Evolutionary conservation across 1,140 invertebrate genomes (phyloP), one percentile per base, ranked within the genome.

Genomic region (Dendrolimus kikuchii): DNA sequence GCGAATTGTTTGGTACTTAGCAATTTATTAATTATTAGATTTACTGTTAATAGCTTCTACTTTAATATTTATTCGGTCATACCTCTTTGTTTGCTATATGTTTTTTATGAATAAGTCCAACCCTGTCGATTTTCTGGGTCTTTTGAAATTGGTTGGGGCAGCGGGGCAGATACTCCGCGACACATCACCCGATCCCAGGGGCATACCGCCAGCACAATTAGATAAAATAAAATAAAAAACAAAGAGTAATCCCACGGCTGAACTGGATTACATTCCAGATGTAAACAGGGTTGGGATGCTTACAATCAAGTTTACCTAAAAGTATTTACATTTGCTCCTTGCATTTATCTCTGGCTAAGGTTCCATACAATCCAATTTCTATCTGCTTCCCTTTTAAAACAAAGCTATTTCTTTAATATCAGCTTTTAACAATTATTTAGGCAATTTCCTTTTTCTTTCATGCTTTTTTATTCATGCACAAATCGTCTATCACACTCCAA

Each of bases 81-180:
- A 42, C 41, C 23, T 23, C 2, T 7, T 42, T n/a, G n/a, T 7
- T 2, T 6, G 41, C n/a, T 45, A 45, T 45, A 9, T 45, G 5
- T 45, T n/a, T 6, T 9, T 9, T 5, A 6, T 9, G 43, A 5
- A 40, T 39, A 40, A 7, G 53, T 71, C 60, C 77, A 66, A 64
- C 78, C 73, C 80, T 83, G 77, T 71, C 52, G 55, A 56, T 60
- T 73, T 70, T 74, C 73, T 71, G 68, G 72, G 59, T 78, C 75
- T 76, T 74, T 75, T 71, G 73, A 74, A 81, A 81, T 84, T 84
- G 79, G 75, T 81, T 81, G 65, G 68, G 64, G 62, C 70, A 74
- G 57, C 64, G 51, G 59, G 60, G 58, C 57, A 66, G 68, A 74
- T 67, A 62, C 62, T 69, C 69, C 62, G 81, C 71, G 77, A 77